Conservation (phyloP, 92 coral and sea anemone genomes). For the Epizoanthus fatuus region DNA sequence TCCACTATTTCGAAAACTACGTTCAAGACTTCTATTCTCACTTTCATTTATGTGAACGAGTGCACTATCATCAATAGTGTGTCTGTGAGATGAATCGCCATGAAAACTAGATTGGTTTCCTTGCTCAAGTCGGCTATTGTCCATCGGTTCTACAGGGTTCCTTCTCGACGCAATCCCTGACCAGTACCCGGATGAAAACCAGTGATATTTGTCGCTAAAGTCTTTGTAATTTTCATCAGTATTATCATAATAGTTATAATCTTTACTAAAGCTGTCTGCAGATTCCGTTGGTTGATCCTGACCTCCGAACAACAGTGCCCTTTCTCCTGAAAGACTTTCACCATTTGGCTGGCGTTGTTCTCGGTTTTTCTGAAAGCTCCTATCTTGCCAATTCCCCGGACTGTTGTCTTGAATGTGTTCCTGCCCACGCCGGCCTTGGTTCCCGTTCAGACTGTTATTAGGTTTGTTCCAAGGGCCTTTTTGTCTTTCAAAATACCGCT, state of each 20-base stretch:
- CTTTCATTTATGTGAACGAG: constrained; percentile 5
- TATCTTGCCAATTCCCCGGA: not conserved
- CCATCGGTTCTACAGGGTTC: not conserved
- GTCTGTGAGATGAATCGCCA: not conserved
- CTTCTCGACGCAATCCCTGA: not conserved
- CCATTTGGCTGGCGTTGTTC: not conserved
- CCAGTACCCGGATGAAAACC: not conserved
- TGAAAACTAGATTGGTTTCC: not conserved
- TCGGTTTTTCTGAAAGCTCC: constrained; percentile 5
- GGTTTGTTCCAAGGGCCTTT: not conserved
- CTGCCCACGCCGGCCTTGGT: not conserved
- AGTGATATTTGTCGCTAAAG: constrained; percentile 3
- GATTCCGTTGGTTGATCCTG: not conserved
- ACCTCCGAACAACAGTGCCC: not conserved
- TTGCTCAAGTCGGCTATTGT: not conserved
- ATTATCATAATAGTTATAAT: constrained; percentile 14
- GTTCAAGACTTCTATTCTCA: not conserved
- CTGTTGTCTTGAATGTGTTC: not conserved
- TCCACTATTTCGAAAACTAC: not conserved
- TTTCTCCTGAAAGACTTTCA: not conserved
- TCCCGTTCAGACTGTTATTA: not conserved
- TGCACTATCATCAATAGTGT: not conserved
- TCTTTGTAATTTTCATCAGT: constrained; percentile 6
- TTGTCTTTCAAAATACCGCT: not conserved
- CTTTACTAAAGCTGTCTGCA: not conserved